Evolutionary conservation across 2,888 invertebrate species (phyloP), one percentile per base, ranked within the genome.

Genomic region (Cerceris ruficornis): DNA sequence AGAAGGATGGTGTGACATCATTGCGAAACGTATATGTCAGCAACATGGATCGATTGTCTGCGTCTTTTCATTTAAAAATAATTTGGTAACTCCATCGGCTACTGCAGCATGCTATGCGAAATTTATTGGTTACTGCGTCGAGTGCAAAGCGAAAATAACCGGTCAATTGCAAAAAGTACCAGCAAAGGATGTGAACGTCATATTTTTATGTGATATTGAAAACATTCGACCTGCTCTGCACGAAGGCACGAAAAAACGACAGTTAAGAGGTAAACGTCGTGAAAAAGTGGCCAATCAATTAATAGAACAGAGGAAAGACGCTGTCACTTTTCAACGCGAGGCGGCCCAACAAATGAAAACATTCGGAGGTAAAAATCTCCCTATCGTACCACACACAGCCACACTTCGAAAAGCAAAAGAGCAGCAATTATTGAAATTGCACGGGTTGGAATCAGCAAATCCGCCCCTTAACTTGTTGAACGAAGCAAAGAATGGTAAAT

Each of bases 331-430:
- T 15, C 57, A 52, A 50, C 81, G 77, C 8, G 66, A 77, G 0
- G 64, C 59, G 43, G 65, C 81, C 4, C 69, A 50, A 28, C 60
- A 60, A 15, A 41, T 79, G 43, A 82, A 82, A 42, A 39, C 69
- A 64, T 78, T 83, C 43, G 77, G 68, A 8, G 57, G 59, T 11
- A 69, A 72, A 68, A 74, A 81, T 62, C 60, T 69, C 2, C 46
- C 74, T 8, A 80, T 75, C 4, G 11, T 82, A 1, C 76, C 76
- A 1, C 68, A 15, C 28, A 42, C 66, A 54, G 28, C 59, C 6
- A 50, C 50, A 9, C 14, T 75, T 8, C 72, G 75, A 0, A 81
- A 75, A 59, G 77, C 75, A 55, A 82, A 81, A 59, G 75, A 82
- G 58, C 69, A 81, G 9, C 81, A 79, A 62, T 52, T 81, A 52